Evolutionary conservation across 2,113 vertebrate genomes (phyloP).

Genomic region (Phaethornis superciliosus): DNA sequence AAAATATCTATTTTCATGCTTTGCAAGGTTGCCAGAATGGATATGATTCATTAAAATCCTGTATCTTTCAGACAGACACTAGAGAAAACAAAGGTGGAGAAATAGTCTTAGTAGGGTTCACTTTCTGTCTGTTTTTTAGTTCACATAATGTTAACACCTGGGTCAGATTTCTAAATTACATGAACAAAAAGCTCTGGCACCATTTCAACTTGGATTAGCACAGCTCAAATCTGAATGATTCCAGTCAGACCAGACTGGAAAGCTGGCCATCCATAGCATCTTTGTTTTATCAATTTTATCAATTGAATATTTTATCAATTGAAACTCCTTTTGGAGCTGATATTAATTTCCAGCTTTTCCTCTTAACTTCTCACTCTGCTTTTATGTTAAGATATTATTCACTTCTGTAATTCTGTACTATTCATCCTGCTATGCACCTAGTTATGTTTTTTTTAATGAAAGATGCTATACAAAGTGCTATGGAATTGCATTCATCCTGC

Average conservation of each 20-base stretch:
- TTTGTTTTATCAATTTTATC: background rate
- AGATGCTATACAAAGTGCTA: background rate
- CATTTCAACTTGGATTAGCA: background rate
- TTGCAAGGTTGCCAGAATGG: background rate
- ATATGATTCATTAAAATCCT: background rate
- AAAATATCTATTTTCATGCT: background rate
- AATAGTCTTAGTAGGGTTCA: background rate
- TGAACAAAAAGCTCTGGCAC: background rate
- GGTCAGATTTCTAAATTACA: background rate
- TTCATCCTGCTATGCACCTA: background rate
- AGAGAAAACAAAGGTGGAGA: background rate
- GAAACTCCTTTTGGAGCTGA: background rate
- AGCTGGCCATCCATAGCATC: background rate
- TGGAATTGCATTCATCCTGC: background rate
- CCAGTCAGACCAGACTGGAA: background rate
- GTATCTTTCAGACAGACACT: background rate
- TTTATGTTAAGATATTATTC: background rate
- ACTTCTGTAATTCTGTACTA: background rate
- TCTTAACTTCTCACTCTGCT: background rate
- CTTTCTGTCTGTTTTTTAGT: background rate
- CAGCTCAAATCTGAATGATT: background rate
- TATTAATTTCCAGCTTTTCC: background rate
- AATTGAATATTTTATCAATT: background rate
- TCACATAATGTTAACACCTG: background rate
- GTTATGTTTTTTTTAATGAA: background rate